These are phyloP conservation scores for Saturnia pavonia DNA, from an alignment of 2,888 invertebrate species.

Conservation along the genomic window DNA sequence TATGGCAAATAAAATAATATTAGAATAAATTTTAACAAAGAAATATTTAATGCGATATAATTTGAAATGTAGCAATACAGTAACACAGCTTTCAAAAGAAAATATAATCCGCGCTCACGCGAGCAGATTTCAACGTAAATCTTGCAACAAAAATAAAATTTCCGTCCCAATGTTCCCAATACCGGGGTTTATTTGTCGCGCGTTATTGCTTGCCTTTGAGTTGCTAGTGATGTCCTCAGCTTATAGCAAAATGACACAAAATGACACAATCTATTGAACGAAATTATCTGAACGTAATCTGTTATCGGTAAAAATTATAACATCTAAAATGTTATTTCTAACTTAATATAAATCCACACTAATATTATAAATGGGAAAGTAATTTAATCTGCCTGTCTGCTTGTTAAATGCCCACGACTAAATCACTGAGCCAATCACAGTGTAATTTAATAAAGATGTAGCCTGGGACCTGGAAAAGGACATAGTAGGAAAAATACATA, in stretches of 20 bases:
- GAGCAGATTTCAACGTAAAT: conserved; percentile 18
- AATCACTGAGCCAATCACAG: too few species aligned
- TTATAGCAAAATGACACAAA: conserved; percentile 2
- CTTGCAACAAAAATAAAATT: conserved; percentile 21
- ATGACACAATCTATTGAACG: background rate
- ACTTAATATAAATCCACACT: too few species aligned
- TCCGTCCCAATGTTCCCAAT: conserved; percentile 18
- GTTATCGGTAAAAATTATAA: background rate
- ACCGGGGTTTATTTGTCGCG: conserved; percentile 36
- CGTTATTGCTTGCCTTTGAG: conserved; percentile 35
- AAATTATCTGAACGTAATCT: background rate
- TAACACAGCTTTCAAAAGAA: conserved; percentile 16
- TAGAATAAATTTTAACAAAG: background rate
- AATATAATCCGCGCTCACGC: conserved; percentile 19
- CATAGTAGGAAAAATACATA: too few species aligned
- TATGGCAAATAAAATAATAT: background rate
- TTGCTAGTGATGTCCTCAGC: conserved; percentile 17
- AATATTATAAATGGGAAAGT: too few species aligned
- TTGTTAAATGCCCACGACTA: too few species aligned
- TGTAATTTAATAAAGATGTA: too few species aligned
- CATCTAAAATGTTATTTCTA: too few species aligned
- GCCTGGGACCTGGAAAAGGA: too few species aligned
- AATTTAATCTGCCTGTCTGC: too few species aligned
- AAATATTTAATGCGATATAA: background rate
- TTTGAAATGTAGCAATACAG: background rate